phyloP scores from a whole-genome alignment of 2,797 vertebrate species.

The Intellagama lesueurii region DNA sequence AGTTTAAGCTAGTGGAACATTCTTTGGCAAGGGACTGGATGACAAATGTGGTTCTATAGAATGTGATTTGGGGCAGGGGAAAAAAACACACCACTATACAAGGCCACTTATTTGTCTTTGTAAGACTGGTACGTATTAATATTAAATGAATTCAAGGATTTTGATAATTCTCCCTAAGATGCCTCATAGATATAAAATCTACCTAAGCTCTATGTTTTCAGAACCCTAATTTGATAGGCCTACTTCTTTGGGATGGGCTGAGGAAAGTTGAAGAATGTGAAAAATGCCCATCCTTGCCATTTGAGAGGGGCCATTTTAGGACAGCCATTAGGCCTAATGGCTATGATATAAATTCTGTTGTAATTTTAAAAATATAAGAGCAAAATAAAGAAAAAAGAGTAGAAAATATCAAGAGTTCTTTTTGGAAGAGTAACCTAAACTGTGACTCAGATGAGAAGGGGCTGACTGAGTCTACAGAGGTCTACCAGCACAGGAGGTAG shows the following conservation, averaged over 20 bases:
- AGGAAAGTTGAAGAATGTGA: too few species aligned
- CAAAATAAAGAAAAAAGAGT: too few species aligned
- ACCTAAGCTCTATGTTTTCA: neutral
- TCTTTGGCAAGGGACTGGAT: conserved; percentile 47
- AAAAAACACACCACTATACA: neutral
- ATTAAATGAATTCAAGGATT: conserved; percentile 56
- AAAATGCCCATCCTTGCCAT: neutral
- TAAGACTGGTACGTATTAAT: conserved; percentile 46
- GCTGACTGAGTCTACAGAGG: too few species aligned
- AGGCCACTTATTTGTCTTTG: conserved; percentile 55
- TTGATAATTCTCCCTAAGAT: conserved; percentile 30
- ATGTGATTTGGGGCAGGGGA: conserved; percentile 18
- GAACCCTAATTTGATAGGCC: neutral
- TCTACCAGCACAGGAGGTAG: too few species aligned
- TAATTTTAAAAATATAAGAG: too few species aligned
- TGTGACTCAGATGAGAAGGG: too few species aligned
- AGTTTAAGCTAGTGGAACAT: conserved; percentile 62
- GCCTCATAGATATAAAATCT: neutral
- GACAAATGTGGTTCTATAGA: conserved; percentile 40
- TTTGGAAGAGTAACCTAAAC: too few species aligned
- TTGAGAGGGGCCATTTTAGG: neutral
- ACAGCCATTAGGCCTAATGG: too few species aligned
- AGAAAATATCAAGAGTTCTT: too few species aligned
- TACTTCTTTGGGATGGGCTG: neutral
- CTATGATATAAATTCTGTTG: too few species aligned